Percentiles rank a stretch among this genome's conserved stretches.
phyloP scores from a whole-genome alignment of 2,797 vertebrate species.

The Sparidentex hasta region DNA sequence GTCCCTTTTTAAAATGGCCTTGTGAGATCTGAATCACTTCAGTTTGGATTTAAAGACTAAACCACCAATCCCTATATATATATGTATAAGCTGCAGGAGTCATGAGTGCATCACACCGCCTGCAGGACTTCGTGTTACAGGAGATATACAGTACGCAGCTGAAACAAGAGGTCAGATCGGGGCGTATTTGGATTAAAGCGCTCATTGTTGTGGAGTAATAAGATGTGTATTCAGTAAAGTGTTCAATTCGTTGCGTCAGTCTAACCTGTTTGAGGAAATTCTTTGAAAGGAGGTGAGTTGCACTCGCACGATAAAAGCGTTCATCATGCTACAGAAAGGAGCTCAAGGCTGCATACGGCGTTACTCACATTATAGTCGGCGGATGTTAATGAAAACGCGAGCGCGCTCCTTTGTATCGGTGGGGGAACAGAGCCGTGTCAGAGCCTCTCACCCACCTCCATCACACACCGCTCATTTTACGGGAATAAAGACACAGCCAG shows the following conservation, averaged over 20 bases:
- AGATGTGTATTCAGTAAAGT: constrained; percentile 16
- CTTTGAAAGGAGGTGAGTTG: constrained; percentile 29
- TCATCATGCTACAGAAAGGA: constrained; percentile 13
- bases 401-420: constrained; percentile 21
- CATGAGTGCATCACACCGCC: background rate
- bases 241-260: constrained; percentile 30
- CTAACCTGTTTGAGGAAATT: constrained; percentile 17
- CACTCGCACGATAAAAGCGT: constrained; percentile 36
- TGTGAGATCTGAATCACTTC: background rate
- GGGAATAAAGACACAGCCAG: constrained; percentile 74
- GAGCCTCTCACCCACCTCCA: constrained; percentile 15
- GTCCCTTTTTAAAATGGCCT: background rate
- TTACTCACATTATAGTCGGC: background rate
- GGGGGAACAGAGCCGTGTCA: constrained; percentile 15
- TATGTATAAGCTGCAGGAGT: background rate
- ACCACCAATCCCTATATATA: background rate
- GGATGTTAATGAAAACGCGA: constrained; percentile 20
- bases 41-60: background rate
- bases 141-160: background rate
- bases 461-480: constrained; percentile 42
- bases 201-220: background rate
- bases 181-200: background rate
- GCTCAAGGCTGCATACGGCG: constrained; percentile 27
- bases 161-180: background rate
- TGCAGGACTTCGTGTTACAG: background rate